Conservation (phyloP, 2,797 vertebrate genomes). For the Cirrhinus molitorella region DNA sequence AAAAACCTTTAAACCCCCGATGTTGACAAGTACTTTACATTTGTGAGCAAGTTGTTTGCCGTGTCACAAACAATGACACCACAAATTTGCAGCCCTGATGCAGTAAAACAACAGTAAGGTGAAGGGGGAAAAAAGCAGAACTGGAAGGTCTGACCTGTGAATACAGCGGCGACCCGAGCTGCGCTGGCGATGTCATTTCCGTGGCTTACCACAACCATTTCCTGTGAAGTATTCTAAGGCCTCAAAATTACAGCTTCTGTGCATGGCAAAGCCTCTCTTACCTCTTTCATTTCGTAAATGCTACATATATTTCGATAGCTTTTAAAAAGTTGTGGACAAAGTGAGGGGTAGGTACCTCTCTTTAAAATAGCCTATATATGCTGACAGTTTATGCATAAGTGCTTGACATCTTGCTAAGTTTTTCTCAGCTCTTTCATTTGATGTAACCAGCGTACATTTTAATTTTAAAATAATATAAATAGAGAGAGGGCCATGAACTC, state of each 20-base stretch:
- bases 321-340: conserved; percentile 27
- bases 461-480: background rate
- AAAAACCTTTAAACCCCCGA: background rate
- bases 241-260: conserved; percentile 74
- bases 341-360: background rate
- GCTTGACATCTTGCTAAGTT: background rate
- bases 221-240: conserved; percentile 78
- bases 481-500: background rate
- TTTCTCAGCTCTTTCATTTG: conserved; percentile 8
- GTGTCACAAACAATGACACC: background rate
- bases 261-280: conserved; percentile 52
- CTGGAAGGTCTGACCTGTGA: conserved; percentile 41
- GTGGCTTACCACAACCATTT: conserved; percentile 80
- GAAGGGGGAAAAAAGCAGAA: background rate
- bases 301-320: conserved; percentile 58
- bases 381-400: background rate
- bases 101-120: background rate
- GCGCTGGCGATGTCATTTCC: conserved; percentile 72
- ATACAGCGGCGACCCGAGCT: conserved; percentile 49
- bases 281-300: conserved; percentile 59
- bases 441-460: background rate
- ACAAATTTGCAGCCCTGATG: background rate
- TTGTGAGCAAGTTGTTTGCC: background rate
- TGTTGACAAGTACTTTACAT: background rate
- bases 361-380: conserved; percentile 28